Percentiles rank a stretch among this genome's conserved stretches.
Conservation (phyloP, 2,113 vertebrate species). For the Sinocyclocheilus anophthalmus region DNA sequence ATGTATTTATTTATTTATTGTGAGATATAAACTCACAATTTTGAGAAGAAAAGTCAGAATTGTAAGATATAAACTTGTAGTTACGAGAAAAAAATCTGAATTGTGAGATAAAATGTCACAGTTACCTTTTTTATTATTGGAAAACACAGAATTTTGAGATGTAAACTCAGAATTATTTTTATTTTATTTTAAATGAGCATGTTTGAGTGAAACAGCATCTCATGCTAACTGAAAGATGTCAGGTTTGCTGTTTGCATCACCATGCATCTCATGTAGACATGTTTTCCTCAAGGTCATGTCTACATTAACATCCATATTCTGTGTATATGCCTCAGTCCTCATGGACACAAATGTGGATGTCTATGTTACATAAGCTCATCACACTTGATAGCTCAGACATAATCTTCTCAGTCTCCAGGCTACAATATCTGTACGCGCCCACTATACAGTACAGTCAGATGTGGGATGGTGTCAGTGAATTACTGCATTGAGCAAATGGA, state of each 20-base stretch:
- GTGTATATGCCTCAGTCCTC: background rate
- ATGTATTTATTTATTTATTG: too few relatives aligned
- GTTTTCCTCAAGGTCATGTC: background rate
- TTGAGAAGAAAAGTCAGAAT: too few relatives aligned
- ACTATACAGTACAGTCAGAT: constrained; percentile 23
- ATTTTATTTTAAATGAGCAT: background rate
- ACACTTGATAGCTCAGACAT: background rate
- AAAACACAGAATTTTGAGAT: too few relatives aligned
- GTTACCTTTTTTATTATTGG: too few relatives aligned
- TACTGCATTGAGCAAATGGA: background rate
- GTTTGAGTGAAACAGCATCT: background rate
- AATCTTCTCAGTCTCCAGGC: constrained; percentile 19
- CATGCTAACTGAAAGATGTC: background rate
- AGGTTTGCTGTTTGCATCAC: background rate
- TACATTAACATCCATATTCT: background rate
- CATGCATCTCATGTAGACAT: background rate
- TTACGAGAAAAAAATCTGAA: too few relatives aligned
- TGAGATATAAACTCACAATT: too few relatives aligned
- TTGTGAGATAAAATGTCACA: too few relatives aligned
- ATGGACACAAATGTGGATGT: background rate
- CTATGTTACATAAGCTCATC: constrained; percentile 29
- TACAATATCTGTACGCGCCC: background rate
- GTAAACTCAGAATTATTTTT: background rate
- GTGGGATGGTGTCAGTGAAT: background rate
- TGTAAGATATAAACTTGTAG: too few relatives aligned